Conservation (phyloP, 2,113 vertebrate genomes). For the Sigmodon hispidus region DNA sequence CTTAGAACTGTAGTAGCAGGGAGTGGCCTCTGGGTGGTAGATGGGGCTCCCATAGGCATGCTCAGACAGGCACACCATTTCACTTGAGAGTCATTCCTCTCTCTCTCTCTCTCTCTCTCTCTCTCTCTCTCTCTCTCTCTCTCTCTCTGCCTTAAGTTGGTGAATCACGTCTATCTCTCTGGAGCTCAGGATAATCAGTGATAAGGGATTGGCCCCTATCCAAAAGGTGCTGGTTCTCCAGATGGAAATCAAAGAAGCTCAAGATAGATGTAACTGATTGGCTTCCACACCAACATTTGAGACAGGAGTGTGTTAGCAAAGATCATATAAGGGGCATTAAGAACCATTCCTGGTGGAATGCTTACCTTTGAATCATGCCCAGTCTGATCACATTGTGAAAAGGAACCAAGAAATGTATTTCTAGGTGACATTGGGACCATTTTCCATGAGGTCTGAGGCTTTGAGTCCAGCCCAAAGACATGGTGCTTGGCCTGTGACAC, state of each 20-base stretch:
- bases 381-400: neutral
- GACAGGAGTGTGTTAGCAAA: neutral
- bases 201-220: neutral
- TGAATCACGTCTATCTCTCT: neutral
- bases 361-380: neutral
- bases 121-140: neutral
- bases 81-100: neutral
- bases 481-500: neutral
- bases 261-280: neutral
- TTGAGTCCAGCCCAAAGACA: neutral
- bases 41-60: neutral
- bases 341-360: neutral
- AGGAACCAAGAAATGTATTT: slow-evolving; percentile 1
- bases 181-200: neutral
- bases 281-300: neutral
- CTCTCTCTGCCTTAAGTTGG: neutral
- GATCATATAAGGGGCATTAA: neutral
- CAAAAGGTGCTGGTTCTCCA: neutral
- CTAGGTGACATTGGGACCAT: neutral
- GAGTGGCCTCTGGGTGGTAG: neutral
- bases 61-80: neutral
- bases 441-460: neutral
- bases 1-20: neutral
- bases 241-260: neutral
- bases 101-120: neutral